Conservation (phyloP, 2,888 invertebrate species). For the Leistus spinibarbis region DNA sequence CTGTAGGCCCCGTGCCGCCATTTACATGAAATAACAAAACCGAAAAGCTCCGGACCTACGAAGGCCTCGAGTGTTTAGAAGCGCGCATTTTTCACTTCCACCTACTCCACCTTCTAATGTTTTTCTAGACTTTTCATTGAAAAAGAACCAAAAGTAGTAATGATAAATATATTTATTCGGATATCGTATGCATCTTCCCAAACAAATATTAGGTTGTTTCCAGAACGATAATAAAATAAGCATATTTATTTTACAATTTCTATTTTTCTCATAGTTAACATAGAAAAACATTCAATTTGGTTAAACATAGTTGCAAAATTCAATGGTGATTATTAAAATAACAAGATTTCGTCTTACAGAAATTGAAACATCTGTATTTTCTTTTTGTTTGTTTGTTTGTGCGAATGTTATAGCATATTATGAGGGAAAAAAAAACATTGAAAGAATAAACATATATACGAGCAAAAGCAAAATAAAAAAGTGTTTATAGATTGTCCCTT, state of each 20-base stretch:
- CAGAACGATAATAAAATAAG: too few relatives aligned
- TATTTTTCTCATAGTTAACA: too few relatives aligned
- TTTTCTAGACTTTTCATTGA: neutral
- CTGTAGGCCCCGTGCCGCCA: constrained; percentile 15
- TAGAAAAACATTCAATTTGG: too few relatives aligned
- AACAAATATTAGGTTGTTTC: neutral
- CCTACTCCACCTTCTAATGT: neutral
- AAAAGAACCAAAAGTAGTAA: neutral
- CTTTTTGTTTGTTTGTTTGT: too few relatives aligned
- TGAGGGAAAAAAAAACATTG: constrained; percentile 3
- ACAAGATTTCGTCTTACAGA: too few relatives aligned
- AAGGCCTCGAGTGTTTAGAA: neutral
- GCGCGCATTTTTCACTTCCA: neutral
- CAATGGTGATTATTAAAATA: too few relatives aligned
- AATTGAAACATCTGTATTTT: too few relatives aligned
- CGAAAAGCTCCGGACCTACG: neutral
- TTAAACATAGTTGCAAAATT: too few relatives aligned
- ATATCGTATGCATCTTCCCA: neutral
- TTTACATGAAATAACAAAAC: constrained; percentile 37
- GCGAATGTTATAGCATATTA: too few relatives aligned
- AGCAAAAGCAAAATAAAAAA: neutral
- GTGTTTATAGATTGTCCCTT: constrained; percentile 32
- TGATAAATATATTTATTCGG: neutral
- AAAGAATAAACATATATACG: constrained; percentile 27
- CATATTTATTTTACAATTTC: too few relatives aligned